A percentile compares a stretch with the other conserved stretches of the same genome.
These are phyloP conservation scores for Tolmerus cingulatus DNA, from an alignment of 2,888 invertebrate species.

Conservation along the genomic window DNA sequence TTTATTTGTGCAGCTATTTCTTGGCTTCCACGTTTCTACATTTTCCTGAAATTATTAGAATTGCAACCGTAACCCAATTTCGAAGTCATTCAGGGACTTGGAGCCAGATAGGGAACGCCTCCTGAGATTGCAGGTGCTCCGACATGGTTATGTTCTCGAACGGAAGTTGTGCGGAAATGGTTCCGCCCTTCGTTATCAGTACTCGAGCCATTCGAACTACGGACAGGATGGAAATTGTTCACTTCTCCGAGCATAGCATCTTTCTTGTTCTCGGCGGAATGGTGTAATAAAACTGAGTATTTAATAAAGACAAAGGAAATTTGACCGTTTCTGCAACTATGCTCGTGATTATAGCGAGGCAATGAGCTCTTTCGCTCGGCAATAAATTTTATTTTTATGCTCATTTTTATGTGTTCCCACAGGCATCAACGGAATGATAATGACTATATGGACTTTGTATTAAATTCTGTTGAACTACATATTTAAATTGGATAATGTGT, in stretches of 20 bases:
- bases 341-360: neutral
- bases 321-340: neutral
- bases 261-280: neutral
- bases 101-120: neutral
- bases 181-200: neutral
- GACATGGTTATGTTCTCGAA: neutral
- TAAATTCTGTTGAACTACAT: neutral
- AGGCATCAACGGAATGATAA: neutral
- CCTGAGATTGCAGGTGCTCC: neutral
- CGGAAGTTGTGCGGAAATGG: neutral
- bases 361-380: neutral
- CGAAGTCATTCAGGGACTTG: neutral
- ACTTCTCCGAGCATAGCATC: neutral
- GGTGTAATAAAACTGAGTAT: neutral
- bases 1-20: neutral
- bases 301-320: neutral
- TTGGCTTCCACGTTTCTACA: neutral
- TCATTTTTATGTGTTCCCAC: neutral
- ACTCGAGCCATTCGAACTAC: neutral
- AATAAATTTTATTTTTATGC: neutral
- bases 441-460: neutral
- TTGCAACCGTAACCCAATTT: neutral
- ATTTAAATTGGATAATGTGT: neutral
- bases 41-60: neutral
- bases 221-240: neutral